Percentiles rank a stretch among this genome's conserved stretches.
Conservation (phyloP, 2,797 vertebrate species). For the Antennarius maculatus region DNA sequence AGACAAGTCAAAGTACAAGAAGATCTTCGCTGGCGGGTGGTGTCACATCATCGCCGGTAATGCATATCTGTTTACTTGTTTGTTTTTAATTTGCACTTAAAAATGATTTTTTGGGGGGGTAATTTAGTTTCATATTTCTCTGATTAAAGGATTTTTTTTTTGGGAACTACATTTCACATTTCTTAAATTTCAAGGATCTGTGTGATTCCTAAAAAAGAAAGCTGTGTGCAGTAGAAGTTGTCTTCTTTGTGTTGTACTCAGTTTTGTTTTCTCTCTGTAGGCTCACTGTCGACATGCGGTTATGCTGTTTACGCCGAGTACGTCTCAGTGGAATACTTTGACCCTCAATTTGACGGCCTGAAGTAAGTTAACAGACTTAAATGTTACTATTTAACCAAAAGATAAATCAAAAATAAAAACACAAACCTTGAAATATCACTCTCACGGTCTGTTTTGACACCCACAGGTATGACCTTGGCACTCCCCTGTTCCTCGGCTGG, state of each 20-base stretch:
- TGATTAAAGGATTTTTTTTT: too few relatives aligned
- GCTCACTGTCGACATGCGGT: slow-evolving; percentile 71
- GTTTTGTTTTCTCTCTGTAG: slow-evolving; percentile 45
- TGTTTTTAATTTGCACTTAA: too few relatives aligned
- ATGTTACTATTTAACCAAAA: background rate
- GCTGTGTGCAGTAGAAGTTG: too few relatives aligned
- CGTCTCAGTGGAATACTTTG: slow-evolving; percentile 78
- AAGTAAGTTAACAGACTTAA: slow-evolving; percentile 60
- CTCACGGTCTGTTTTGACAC: slow-evolving; percentile 2
- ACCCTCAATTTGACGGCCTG: slow-evolving; percentile 63
- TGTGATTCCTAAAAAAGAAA: too few relatives aligned
- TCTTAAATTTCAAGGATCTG: too few relatives aligned
- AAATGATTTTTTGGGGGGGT: too few relatives aligned
- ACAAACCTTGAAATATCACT: background rate
- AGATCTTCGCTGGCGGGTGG: slow-evolving; percentile 73
- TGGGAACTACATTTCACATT: too few relatives aligned
- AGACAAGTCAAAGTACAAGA: slow-evolving; percentile 78
- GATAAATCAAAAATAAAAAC: background rate
- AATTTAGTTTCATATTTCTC: too few relatives aligned
- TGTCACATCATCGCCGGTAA: slow-evolving; percentile 81
- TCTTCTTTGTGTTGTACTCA: too few relatives aligned
- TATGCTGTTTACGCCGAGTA: slow-evolving; percentile 79
- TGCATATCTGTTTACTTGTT: background rate
- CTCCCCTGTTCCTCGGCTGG: slow-evolving; percentile 95
- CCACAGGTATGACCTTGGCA: slow-evolving; percentile 91